Evolutionary conservation across 2,888 invertebrate species (phyloP).

Genomic region (Habrosyne pyritoides): DNA sequence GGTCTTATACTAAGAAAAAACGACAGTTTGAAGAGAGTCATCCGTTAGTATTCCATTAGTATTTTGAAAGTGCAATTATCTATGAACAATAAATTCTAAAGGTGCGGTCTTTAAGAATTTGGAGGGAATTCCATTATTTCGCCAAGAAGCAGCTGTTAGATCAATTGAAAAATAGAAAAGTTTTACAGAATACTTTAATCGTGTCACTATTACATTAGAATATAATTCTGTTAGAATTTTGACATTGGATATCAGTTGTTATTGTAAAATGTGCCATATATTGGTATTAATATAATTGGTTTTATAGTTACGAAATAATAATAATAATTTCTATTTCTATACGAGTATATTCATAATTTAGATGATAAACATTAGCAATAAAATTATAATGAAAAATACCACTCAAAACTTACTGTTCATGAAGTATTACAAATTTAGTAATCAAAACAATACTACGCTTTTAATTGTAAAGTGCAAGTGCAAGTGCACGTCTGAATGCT

Average conservation of each 20-base stretch:
- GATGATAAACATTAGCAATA: neutral
- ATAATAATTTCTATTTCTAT: no score
- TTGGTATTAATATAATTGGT: slow-evolving; percentile 8
- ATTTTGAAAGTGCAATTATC: slow-evolving; percentile 71
- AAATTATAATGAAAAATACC: neutral
- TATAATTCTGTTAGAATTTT: neutral
- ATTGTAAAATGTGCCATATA: slow-evolving; percentile 8
- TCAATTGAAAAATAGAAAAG: neutral
- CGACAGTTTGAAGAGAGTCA: no score
- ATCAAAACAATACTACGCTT: neutral
- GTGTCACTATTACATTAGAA: neutral
- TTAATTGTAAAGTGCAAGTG: no score
- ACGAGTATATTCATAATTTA: neutral
- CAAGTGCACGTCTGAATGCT: no score
- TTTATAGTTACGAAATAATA: neutral
- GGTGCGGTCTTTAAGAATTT: slow-evolving; percentile 42
- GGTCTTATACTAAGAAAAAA: no score
- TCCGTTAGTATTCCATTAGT: no score
- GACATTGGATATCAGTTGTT: neutral
- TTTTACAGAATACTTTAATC: neutral
- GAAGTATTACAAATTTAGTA: neutral
- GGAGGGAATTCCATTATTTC: slow-evolving; percentile 61
- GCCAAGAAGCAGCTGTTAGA: slow-evolving; percentile 10
- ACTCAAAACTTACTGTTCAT: neutral
- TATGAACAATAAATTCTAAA: slow-evolving; percentile 27